These are phyloP conservation scores for Pteronotus mesoamericanus DNA, from an alignment of 2,797 vertebrate genomes.

Conservation along the genomic window DNA sequence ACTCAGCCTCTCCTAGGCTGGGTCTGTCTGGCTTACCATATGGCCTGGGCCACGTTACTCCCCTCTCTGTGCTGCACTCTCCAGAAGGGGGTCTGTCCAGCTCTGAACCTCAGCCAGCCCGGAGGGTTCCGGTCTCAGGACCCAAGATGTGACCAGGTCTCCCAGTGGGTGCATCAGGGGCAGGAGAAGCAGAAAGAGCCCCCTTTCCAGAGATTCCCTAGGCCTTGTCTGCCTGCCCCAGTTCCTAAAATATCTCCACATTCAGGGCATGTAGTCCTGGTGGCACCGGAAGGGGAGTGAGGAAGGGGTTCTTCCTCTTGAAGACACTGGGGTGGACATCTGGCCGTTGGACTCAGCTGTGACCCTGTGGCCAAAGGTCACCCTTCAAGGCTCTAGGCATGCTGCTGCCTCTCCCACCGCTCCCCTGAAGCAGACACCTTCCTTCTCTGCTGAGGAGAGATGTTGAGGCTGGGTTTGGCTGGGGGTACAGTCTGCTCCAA, in stretches of 20 bases:
- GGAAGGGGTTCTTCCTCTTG: background rate
- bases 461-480: background rate
- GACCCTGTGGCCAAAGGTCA: background rate
- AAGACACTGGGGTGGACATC: background rate
- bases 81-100: background rate
- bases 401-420: background rate
- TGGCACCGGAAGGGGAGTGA: too few species aligned
- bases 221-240: background rate
- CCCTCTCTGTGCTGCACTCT: background rate
- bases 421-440: background rate
- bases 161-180: background rate
- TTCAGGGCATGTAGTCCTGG: background rate
- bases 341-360: background rate
- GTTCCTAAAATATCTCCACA: background rate
- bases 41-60: background rate
- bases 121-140: background rate
- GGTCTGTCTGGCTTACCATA: background rate
- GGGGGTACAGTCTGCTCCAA: background rate
- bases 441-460: background rate
- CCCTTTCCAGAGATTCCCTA: background rate
- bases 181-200: background rate
- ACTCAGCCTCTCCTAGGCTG: background rate
- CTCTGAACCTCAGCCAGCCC: background rate
- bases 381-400: background rate
- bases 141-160: background rate